Conservation (phyloP, 37 sponge, comb jelly and placozoan species). For the Halichondria panicea region DNA sequence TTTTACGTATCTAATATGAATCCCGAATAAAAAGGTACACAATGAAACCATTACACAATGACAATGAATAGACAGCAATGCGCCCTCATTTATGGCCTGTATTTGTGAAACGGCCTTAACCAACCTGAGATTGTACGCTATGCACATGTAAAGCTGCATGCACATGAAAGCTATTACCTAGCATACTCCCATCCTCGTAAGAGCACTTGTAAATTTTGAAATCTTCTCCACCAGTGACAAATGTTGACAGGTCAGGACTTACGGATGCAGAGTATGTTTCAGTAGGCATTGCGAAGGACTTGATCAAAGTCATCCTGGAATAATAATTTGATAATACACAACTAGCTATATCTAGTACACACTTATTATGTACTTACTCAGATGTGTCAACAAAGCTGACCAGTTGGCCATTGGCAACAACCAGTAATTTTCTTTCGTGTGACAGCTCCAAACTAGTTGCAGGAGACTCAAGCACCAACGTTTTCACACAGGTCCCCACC, state of each 20-base stretch:
- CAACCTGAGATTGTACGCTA: no score
- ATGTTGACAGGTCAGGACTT: conserved; percentile 53
- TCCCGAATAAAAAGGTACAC: no score
- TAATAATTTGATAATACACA: neutral
- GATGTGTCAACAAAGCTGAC: conserved; percentile 60
- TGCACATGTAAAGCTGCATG: no score
- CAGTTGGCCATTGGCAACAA: conserved; percentile 56
- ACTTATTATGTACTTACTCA: conserved; percentile 28
- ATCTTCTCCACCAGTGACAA: conserved; percentile 95
- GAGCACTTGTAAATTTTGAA: conserved; percentile 85
- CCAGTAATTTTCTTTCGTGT: conserved; percentile 32
- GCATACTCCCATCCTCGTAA: conserved; percentile 72
- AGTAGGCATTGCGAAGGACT: conserved; percentile 37
- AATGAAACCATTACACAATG: no score
- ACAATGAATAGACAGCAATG: no score
- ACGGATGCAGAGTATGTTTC: conserved; percentile 73
- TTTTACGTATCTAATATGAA: no score
- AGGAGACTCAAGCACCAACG: conserved; percentile 19
- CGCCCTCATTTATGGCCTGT: no score
- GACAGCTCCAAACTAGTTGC: conserved; percentile 77
- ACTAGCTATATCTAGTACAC: neutral
- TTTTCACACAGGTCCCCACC: conserved; percentile 16
- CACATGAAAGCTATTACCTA: no score
- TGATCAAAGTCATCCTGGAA: conserved; percentile 19
- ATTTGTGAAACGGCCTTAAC: no score